Base-by-base conservation (phyloP, 2,113 vertebrate species). In the Nibea albiflora region DNA sequence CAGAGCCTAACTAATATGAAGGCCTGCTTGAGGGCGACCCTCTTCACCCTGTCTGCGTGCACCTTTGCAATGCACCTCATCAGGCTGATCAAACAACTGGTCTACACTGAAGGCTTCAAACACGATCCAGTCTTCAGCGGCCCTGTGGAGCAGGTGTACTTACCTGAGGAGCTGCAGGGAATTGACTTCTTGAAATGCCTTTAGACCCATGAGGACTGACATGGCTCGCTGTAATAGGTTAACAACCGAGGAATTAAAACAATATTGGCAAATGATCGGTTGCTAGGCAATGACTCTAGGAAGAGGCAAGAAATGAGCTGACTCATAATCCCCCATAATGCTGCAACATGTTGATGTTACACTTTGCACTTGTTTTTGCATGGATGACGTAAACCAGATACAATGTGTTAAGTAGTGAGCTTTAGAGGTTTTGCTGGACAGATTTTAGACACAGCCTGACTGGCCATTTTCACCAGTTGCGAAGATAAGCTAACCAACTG, bases 31-130 rank as follows among this genome's bases (percentile, higher is more conserved):
- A 96, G 97, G 83, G 92, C 0, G 98, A 97, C 0, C 98, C 98
- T 0, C 93, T 99, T 75, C 98, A 98, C 0, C 84, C 97, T 0
- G 98, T 99, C 3, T 98, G 98, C 0, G 91, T 99, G 85, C 98
- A 99, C 88, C 95, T 99, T 44, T 95, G 98, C 74, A 98, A 99
- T 0, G 97, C 97, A 39, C 1, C 95, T 98, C 53, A 99, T 97
- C 56, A 94, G 76, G 73, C 96, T 99, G 24, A 98, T 98, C 97
- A 98, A 98, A 91, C 92, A 97, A 11, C 77, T 99, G 76, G 98
- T 97, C 83, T 98, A 99, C 1, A 95, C 94, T 9, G 96, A 97
- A 93, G 97, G 95, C 81, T 99, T 99, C 91, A 98, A 97, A 80
- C 98, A 98, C 60, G 98, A 98, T 82, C 98, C 98, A 8, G 80